These are phyloP conservation scores for Paradisaea rubra DNA, from an alignment of 2,113 vertebrate species.

Conservation along the genomic window DNA sequence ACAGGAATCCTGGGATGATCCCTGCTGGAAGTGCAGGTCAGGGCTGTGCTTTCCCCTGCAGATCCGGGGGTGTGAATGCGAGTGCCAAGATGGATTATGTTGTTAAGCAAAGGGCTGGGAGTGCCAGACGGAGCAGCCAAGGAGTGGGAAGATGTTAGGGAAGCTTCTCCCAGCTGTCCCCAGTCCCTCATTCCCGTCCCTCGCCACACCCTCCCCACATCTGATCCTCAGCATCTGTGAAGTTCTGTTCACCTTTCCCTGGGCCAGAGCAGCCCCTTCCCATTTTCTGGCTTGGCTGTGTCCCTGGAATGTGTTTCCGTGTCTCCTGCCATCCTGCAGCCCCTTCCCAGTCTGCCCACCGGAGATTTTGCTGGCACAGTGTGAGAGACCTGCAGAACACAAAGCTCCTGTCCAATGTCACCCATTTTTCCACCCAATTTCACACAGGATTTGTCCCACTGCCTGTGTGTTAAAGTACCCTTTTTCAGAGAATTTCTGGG, in stretches of 20 bases:
- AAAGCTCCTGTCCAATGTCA: background rate
- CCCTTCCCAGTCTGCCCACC: background rate
- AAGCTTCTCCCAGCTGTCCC: conserved; percentile 18
- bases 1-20: background rate
- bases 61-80: background rate
- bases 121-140: conserved; percentile 18
- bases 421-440: background rate
- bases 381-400: background rate
- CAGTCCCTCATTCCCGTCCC: background rate
- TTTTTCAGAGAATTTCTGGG: background rate
- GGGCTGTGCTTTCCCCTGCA: background rate
- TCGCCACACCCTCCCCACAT: background rate
- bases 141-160: conserved; percentile 4
- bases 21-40: background rate
- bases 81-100: background rate
- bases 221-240: background rate
- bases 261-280: background rate
- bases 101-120: background rate
- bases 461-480: too few relatives aligned
- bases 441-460: background rate
- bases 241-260: background rate
- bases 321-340: background rate
- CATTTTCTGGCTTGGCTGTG: background rate
- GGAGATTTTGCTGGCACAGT: background rate
- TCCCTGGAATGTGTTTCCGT: background rate